Evolutionary conservation across 1,140 invertebrate species (phyloP).

Genomic region (Archegozetes longisetosus): DNA sequence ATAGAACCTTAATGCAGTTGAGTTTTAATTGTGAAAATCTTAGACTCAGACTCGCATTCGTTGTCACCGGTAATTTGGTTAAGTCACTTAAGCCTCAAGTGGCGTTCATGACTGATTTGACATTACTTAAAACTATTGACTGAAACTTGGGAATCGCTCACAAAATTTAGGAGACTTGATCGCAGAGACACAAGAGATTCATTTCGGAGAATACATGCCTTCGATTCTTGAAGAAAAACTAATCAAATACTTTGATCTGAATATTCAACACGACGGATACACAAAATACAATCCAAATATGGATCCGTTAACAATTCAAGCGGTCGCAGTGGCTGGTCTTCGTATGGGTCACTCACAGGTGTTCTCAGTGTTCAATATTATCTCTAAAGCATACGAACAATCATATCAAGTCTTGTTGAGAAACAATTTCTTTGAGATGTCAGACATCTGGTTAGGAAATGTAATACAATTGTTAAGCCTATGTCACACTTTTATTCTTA

Average conservation of each 20-base stretch:
- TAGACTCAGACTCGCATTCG: no score
- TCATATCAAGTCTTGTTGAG: conserved; percentile 8
- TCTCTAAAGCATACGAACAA: neutral
- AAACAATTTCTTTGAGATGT: conserved; percentile 18
- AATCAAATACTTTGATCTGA: conserved; percentile 18
- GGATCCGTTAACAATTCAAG: conserved; percentile 42
- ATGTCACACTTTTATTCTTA: no score
- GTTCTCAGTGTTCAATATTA: conserved; percentile 15
- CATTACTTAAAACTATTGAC: no score
- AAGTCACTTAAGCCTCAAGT: no score
- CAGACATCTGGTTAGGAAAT: conserved; percentile 15
- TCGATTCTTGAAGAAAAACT: conserved; percentile 38
- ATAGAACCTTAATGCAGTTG: no score
- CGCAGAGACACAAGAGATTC: conserved; percentile 59
- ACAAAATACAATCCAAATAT: conserved; percentile 36
- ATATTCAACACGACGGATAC: conserved; percentile 12
- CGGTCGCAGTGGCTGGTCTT: conserved; percentile 51
- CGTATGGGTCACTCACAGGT: conserved; percentile 85
- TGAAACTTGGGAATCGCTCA: no score
- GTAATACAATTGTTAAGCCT: no score
- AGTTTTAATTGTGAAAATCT: no score
- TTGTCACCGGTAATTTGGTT: no score
- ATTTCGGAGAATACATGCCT: conserved; percentile 62
- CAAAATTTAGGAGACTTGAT: no score
- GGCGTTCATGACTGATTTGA: no score